Conservation (phyloP, 1,140 invertebrate species). For the Wiebesia pumilae region DNA sequence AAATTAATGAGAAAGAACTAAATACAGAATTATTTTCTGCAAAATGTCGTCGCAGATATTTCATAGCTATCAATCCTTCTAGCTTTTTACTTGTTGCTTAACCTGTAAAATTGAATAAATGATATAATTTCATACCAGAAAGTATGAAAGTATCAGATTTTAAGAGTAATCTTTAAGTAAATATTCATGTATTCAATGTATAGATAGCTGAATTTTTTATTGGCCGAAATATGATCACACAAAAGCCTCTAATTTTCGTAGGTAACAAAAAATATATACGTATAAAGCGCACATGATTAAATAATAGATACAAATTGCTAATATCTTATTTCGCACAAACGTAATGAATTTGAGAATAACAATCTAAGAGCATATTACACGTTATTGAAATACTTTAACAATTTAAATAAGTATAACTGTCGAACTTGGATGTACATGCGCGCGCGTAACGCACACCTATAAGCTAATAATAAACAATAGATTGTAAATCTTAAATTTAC, state of each 20-base stretch:
- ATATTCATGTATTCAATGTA: not conserved
- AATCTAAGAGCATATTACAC: too few species aligned
- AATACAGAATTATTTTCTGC: too few species aligned
- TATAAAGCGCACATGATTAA: not conserved
- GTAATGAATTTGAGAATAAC: too few species aligned
- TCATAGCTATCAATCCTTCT: too few species aligned
- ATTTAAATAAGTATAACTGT: too few species aligned
- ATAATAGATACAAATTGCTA: not conserved
- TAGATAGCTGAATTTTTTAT: not conserved
- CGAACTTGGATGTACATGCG: too few species aligned
- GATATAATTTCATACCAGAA: not conserved
- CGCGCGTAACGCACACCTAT: too few species aligned
- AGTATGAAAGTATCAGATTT: not conserved
- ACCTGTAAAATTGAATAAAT: not conserved
- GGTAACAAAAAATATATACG: not conserved
- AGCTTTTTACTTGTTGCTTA: too few species aligned
- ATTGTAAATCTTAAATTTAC: not conserved
- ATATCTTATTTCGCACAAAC: too few species aligned
- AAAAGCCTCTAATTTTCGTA: not conserved
- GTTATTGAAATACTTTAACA: too few species aligned
- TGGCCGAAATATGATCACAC: not conserved
- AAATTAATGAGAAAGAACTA: too few species aligned
- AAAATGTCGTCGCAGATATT: too few species aligned
- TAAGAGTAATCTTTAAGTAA: not conserved
- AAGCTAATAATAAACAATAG: not conserved